Base-by-base conservation (phyloP, 2,888 invertebrate species). In the Tipula helvola region DNA sequence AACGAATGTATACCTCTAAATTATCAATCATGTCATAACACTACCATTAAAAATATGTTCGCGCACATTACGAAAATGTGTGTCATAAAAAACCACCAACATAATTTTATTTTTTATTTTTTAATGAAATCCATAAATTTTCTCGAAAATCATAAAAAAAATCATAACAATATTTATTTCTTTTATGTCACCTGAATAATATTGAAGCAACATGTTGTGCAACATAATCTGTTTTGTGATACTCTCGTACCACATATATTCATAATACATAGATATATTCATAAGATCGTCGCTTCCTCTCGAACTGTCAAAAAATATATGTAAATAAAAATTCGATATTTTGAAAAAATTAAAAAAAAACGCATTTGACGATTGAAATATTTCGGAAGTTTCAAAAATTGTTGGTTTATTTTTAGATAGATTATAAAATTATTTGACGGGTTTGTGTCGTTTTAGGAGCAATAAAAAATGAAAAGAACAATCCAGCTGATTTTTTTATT, bases 321-420 rank as follows among this genome's bases (percentile, higher is more conserved):
- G 71, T 71, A 71, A 71, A 71, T 71, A 71, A 71, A 52, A 71
- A 71, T 71, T 71, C 71, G 71, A 71, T 71, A 71, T 71, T 71
- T 71, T 28, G n/a, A n/a, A n/a, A n/a, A n/a, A n/a, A n/a, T n/a
- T n/a, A n/a, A n/a, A 7, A 71, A 71, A 71, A 71, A 71, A 71
- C 28, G 28, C 36, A 13, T 84, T 84, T 84, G 84, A 84, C 41
- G 84, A 84, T 84, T 84, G 39, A 84, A 84, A 84, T 84, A 84
- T 84, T 84, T 84, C 84, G 84, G 84, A 84, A 84, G 84, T 39
- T 84, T 84, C 84, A 84, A 39, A 84, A 84, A 39, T 3, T 71
- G 28, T 52, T 71, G 12, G 28, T 71, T 71, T 71, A 71, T 71
- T 71, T 71, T 71, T 71, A 71, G 71, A 71, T 28, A 71, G 71